Base-by-base conservation (phyloP, 37 sponge, comb jelly and placozoan species). In the Cladorhizidae sp. region DNA sequence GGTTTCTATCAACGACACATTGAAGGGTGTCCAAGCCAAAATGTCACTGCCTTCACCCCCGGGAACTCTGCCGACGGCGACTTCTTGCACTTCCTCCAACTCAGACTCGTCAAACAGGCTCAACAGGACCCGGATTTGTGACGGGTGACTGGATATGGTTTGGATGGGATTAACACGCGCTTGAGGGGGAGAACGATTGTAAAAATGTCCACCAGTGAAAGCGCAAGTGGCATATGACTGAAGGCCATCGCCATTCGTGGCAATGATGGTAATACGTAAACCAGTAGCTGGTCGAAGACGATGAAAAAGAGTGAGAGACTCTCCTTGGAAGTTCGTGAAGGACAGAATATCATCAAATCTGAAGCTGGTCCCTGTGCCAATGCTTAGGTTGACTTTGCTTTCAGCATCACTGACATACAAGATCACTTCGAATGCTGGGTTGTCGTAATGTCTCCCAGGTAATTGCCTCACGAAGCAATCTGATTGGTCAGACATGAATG, bases 371-470 rank as follows among this genome's bases (percentile, higher is more conserved):
- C 89, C 89, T 1, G 81, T 74, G 22, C 25, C 2, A 25, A 70
- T 84, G 22, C 58, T 56, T 21, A 80, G 38, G 40, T 67, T 80
- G 29, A 84, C 31, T 25, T 77, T 8, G 32, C 88, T 80, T 38
- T 92, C 73, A 0, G 58, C 61, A 32, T 92, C 93, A 9, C n/a
- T n/a, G 15, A 87, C 57, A 6, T 64, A 37, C 33, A 85, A 80
- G 22, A 87, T 78, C 12, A 92, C 3, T 52, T 92, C 93, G 81
- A 92, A 92, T 1, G 85, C 82, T 20, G 93, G 93, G 56, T 80
- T 74, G 39, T 50, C 38, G 55, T 80, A 87, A 14, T 8, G 61
- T 42, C 85, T 57, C 58, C 72, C 73, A 51, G 81, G 85, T 22
- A 92, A 49, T 77, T 92, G 93, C 21, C 88, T 65, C 17, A 92